Conservation (phyloP, 2,113 vertebrate species). For the Cepphus grylle region DNA sequence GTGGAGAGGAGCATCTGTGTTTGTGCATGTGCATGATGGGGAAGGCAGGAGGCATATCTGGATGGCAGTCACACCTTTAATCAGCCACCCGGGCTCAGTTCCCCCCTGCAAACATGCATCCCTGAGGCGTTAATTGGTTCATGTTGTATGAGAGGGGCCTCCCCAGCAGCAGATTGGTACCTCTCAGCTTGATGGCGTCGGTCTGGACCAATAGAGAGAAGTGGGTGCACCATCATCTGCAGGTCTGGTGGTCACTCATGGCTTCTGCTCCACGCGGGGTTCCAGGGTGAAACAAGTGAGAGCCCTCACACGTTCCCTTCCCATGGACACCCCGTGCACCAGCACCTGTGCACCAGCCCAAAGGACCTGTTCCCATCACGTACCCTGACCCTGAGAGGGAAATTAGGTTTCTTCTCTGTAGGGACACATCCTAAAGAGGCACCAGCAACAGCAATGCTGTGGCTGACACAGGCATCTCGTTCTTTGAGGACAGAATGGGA, state of each 20-base stretch:
- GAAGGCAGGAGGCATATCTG: not conserved
- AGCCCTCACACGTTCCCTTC: not conserved
- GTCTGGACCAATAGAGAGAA: not conserved
- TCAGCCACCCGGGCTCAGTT: not conserved
- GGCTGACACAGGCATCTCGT: not conserved
- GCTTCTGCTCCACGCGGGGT: not conserved
- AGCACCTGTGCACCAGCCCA: not conserved
- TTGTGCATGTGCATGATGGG: not conserved
- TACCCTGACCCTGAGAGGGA: not conserved
- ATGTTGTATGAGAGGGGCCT: not conserved
- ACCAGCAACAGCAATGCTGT: not conserved
- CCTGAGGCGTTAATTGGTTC: not conserved
- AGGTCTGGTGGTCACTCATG: not conserved
- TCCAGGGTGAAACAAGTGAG: not conserved
- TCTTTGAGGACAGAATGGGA: not conserved
- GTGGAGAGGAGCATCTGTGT: not conserved
- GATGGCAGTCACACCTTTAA: not conserved
- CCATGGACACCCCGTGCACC: not conserved
- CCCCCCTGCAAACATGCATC: not conserved
- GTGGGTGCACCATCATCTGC: not conserved
- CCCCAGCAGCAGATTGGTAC: not conserved
- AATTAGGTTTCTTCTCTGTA: not conserved
- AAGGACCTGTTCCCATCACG: fast-evolving
- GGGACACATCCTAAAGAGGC: not conserved
- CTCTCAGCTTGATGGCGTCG: not conserved